phyloP scores from a whole-genome alignment of 2,113 vertebrate species.

The Gracilinanus agilis region DNA sequence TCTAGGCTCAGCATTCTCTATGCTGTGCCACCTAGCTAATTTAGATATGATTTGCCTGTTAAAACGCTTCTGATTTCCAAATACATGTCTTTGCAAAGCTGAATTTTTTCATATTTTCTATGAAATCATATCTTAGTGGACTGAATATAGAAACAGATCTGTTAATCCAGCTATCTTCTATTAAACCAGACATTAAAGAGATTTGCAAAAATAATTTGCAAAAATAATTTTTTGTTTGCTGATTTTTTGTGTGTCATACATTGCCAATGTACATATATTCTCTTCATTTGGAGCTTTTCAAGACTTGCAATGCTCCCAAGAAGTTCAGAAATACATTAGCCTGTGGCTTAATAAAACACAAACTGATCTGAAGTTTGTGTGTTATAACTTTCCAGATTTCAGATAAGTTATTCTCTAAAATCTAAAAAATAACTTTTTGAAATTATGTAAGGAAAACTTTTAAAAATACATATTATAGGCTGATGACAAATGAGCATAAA shows the following conservation, averaged over 20 bases:
- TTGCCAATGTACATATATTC: slow-evolving; percentile 68
- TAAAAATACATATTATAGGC: slow-evolving; percentile 53
- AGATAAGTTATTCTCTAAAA: slow-evolving; percentile 39
- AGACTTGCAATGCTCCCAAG: slow-evolving; percentile 59
- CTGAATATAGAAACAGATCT: neutral
- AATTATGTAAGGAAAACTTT: slow-evolving; percentile 48
- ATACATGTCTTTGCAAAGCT: neutral
- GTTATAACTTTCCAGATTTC: slow-evolving; percentile 31
- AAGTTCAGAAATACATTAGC: slow-evolving; percentile 61
- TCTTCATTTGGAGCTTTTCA: slow-evolving; percentile 61
- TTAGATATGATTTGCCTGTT: neutral
- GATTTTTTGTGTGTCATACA: slow-evolving; percentile 64
- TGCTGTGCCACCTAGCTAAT: neutral
- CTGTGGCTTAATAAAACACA: slow-evolving; percentile 60
- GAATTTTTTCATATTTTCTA: neutral
- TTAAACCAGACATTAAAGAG: neutral
- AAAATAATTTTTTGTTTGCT: too few relatives aligned
- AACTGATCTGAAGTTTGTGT: slow-evolving; percentile 5
- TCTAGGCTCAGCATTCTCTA: too few relatives aligned
- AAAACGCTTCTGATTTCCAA: neutral
- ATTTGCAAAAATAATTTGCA: neutral
- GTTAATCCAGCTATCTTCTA: neutral
- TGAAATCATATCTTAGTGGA: neutral
- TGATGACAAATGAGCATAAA: slow-evolving; percentile 54
- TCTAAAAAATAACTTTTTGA: slow-evolving; percentile 43